Conservation (phyloP, 1,140 invertebrate genomes). For the Cotesia glomerata region DNA sequence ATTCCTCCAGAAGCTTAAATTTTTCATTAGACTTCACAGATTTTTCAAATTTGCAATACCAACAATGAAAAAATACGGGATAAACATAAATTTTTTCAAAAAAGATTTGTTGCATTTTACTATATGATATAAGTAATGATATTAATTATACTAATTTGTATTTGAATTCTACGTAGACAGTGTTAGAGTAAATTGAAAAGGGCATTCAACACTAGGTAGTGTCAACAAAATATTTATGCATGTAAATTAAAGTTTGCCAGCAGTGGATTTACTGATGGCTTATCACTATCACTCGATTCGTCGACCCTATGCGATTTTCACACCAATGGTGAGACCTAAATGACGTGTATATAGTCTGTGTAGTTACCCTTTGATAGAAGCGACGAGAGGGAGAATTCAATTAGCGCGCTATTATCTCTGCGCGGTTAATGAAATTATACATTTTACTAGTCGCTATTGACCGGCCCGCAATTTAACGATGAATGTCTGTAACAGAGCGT, state of each 20-base stretch:
- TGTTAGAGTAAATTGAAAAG: neutral
- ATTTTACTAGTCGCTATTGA: conserved; percentile 15
- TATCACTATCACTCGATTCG: neutral
- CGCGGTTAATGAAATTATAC: conserved; percentile 27
- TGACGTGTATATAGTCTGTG: neutral
- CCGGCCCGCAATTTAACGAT: conserved; percentile 3
- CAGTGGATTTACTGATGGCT: neutral
- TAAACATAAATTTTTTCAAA: too few relatives aligned
- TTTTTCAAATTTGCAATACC: conserved; percentile 3
- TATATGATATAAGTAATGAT: too few relatives aligned
- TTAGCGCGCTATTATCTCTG: conserved; percentile 28
- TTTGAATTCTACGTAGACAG: neutral
- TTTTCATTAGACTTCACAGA: conserved; percentile 30
- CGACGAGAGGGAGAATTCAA: conserved; percentile 19
- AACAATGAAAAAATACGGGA: too few relatives aligned
- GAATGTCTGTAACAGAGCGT: conserved; percentile 3
- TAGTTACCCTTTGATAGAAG: neutral
- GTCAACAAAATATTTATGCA: neutral
- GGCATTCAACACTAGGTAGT: neutral
- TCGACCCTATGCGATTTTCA: conserved; percentile 1
- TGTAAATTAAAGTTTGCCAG: neutral
- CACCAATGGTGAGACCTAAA: neutral
- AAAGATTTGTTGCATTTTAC: too few relatives aligned
- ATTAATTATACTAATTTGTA: too few relatives aligned
- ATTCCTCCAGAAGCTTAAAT: conserved; percentile 2